Evolutionary conservation across 2,797 vertebrate genomes (phyloP).

Genomic region (Rhinatrema bivittatum): DNA sequence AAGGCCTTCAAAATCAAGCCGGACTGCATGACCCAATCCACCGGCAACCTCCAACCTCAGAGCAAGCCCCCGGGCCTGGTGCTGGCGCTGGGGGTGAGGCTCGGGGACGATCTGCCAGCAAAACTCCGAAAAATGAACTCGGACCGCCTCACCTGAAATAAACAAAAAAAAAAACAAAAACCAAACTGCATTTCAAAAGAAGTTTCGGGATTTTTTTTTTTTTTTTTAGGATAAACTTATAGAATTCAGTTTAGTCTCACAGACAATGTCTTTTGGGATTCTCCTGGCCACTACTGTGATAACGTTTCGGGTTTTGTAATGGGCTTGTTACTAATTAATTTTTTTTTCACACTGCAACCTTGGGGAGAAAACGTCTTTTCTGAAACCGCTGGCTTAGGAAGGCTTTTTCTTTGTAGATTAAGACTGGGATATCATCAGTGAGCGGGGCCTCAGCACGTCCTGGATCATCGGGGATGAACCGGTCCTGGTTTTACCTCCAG

Average conservation of each 20-base stretch:
- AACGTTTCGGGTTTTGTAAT: slow-evolving; percentile 3
- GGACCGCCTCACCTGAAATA: slow-evolving; percentile 42
- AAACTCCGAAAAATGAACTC: slow-evolving; percentile 68
- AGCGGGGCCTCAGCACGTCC: too few species aligned
- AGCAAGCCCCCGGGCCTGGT: slow-evolving; percentile 36
- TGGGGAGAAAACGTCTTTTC: too few species aligned
- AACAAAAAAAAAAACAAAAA: background rate
- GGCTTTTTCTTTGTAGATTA: too few species aligned
- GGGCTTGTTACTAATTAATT: slow-evolving; percentile 4
- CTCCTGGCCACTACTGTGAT: too few species aligned
- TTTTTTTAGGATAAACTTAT: background rate
- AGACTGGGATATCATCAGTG: too few species aligned
- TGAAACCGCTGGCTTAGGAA: too few species aligned
- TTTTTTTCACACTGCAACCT: too few species aligned
- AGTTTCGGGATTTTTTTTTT: slow-evolving; percentile 8
- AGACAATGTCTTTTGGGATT: too few species aligned
- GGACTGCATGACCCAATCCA: slow-evolving; percentile 66
- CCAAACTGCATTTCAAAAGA: background rate
- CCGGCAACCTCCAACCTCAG: slow-evolving; percentile 37
- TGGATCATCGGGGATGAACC: too few species aligned
- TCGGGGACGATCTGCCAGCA: slow-evolving; percentile 65
- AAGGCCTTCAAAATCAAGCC: slow-evolving; percentile 53
- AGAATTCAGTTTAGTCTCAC: background rate
- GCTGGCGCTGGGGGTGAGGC: slow-evolving; percentile 34
- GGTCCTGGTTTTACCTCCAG: too few species aligned